Evolutionary conservation across 2,113 vertebrate species (phyloP).

Genomic region (Lophura nycthemera): DNA sequence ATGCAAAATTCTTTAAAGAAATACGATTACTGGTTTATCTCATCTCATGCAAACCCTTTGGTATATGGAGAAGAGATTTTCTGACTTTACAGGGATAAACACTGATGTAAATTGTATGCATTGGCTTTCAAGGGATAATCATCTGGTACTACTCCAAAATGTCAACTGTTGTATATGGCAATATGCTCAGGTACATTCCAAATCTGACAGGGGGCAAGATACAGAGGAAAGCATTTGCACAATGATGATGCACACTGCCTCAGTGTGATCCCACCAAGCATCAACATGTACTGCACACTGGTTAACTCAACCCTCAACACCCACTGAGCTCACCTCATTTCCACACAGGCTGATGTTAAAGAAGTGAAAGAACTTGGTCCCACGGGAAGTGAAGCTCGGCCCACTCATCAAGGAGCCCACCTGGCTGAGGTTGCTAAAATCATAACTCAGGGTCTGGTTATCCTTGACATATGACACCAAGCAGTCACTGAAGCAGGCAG

Average conservation of each 20-base stretch:
- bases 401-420: constrained; percentile 90
- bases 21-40: background rate
- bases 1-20: background rate
- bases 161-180: background rate
- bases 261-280: background rate
- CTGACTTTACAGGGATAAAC: background rate
- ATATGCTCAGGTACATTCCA: background rate
- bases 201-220: background rate
- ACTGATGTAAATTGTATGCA: background rate
- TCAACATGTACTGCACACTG: background rate
- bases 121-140: background rate
- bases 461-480: constrained; percentile 81
- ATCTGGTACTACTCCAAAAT: background rate
- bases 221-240: background rate
- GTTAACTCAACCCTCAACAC: background rate
- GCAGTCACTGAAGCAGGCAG: constrained; percentile 93
- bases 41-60: background rate
- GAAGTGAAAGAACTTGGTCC: constrained; percentile 95
- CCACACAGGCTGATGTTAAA: constrained; percentile 98
- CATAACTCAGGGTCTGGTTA: constrained; percentile 87
- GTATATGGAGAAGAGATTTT: background rate
- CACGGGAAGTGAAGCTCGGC: constrained; percentile 96
- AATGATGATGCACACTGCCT: background rate
- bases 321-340: constrained; percentile 82
- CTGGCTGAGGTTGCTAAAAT: constrained; percentile 86